Evolutionary conservation across 2,797 vertebrate genomes (phyloP).

Genomic region (Xiphorhynchus erythropygius): DNA sequence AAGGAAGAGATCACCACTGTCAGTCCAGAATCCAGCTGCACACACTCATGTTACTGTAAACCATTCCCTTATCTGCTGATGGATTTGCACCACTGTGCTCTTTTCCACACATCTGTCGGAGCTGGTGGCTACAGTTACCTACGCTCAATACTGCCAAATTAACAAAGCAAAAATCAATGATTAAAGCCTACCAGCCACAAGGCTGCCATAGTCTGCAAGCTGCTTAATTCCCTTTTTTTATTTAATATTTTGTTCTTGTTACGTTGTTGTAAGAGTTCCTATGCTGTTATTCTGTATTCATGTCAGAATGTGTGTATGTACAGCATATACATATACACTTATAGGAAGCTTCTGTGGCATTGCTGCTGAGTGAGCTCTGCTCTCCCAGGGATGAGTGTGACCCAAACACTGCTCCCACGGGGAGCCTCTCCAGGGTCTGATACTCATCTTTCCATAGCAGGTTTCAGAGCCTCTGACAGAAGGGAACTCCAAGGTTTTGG

Average conservation of each 20-base stretch:
- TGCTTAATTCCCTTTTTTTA: not conserved
- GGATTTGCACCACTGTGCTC: not conserved
- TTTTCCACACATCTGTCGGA: accelerated
- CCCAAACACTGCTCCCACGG: not conserved
- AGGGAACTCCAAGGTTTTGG: not conserved
- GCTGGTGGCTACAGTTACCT: not conserved
- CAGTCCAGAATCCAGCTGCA: not conserved
- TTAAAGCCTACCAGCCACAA: not conserved
- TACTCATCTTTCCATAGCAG: accelerated
- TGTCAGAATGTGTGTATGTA: accelerated
- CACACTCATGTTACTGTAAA: not conserved
- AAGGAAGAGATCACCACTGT: not conserved
- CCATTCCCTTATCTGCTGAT: not conserved
- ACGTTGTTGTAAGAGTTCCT: not conserved
- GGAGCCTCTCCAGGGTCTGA: not conserved
- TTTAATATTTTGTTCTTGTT: not conserved
- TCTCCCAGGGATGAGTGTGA: not conserved
- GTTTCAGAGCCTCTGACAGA: not conserved
- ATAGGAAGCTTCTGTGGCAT: not conserved
- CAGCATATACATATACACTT: not conserved
- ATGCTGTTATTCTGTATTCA: not conserved
- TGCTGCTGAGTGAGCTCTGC: not conserved
- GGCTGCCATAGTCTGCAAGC: not conserved
- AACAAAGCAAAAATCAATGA: not conserved
- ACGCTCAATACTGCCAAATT: not conserved